Base-by-base conservation (phyloP, 2,888 invertebrate species). In the Gortyna flavago region DNA sequence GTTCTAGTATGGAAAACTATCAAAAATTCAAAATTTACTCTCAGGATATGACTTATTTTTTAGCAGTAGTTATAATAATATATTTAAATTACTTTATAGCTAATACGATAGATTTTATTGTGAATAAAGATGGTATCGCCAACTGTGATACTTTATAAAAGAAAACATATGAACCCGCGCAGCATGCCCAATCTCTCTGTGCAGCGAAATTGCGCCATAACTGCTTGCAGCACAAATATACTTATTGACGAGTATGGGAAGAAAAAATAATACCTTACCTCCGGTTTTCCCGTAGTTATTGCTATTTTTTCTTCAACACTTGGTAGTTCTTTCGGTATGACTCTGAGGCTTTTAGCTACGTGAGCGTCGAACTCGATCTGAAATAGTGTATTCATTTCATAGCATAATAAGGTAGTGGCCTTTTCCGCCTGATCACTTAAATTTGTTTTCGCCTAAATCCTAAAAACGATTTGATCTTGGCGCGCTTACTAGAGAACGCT, bases 341-440 rank as follows among this genome's bases (percentile, higher is more conserved):
- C 96, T 92, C 95, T 93, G 44, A 97, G 92, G 80, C 97, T 96
- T 72, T 94, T 95, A 0, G 97, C 96, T 1, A 97, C 97, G 81
- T 97, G 97, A 11, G 96, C 97, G 81, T 97, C 95, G 86, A 97
- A 97, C 76, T 97, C 97, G 73, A 97, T 97, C 96, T 97, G 93
- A 59, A 87, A 86, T 21, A 66, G 11, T 38, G 54, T 25, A 32
- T 29, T 16, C 62, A 32, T 38, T 25, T 32, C 29, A 35, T 21
- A 21, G 9, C 32, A 35, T 35, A 35, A 35, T 32, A 13, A 57
- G n/a, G 6, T 9, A 48, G 38, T n/a, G n/a, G n/a, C n/a, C n/a
- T n/a, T n/a, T n/a, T n/a, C n/a, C n/a, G n/a, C n/a, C n/a, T n/a
- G n/a, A n/a, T n/a, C n/a, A n/a, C n/a, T n/a, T n/a, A n/a, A n/a